Evolutionary conservation across 2,797 vertebrate genomes (phyloP), one percentile per base, ranked within the genome.

Genomic region (Avahi laniger): DNA sequence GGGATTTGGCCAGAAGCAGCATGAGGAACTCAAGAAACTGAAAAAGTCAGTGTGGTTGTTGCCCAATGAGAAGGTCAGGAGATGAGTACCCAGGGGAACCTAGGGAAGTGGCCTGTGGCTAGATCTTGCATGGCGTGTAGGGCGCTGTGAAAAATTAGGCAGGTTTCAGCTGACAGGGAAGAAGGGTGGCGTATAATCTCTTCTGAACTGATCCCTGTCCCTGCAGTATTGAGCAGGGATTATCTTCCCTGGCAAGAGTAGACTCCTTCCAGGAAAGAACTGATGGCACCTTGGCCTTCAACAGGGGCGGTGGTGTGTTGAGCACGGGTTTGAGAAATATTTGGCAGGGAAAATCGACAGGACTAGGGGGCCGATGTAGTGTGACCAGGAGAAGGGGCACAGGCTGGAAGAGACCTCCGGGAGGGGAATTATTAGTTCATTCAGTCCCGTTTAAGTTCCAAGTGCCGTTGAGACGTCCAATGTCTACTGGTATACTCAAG

Each of bases 111-210:
- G 24, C 30, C 8, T 22, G 12, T 50, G 46, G 30, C 4, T 22
- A 7, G 38, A 48, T 7, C 13, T 14, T 46, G 10, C 1, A 0
- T 5, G 0, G 7, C 7, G 0, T 13, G 4, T 4, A 57, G 10
- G 30, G 30, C 14, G 0, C 9, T n/a, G 63, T 57, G 22, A 3
- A 35, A 65, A 41, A 18, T 7, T 10, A 33, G 5, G 48, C 35
- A 4, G 48, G 13, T 43, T 20, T 50, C 24, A 13, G 10, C 17
- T 24, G 24, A 17, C 13, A 6, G 1, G 11, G n/a, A 24, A 78
- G 15, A 48, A 35, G 0, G 8, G 3, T 33, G 26, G 38, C 11
- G 10, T 59, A 28, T 0, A 20, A 15, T 17, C 48, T 7, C 52
- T 54, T 50, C 7, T 50, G 41, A 15, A 48, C 17, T 8, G n/a